Evolutionary conservation across 92 coral and sea anemone species (phyloP), one percentile per base, ranked within the genome.

Genomic region (Bergia puertoricense): DNA sequence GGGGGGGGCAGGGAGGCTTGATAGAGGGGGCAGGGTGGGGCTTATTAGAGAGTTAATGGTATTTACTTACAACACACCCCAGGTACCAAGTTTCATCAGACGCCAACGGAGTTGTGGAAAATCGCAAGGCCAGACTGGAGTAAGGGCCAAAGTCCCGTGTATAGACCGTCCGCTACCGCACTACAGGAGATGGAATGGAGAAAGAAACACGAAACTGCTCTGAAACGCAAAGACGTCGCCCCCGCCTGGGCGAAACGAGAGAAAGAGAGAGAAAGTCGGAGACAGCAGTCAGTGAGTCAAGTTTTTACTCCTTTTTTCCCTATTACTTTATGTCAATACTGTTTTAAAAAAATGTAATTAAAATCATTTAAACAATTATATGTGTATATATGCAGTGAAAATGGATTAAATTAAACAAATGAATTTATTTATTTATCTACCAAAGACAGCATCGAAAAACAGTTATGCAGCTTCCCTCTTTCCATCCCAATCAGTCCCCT

Each of bases 161-260:
- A 81, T 81, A 62, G 56, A 18, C 85, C 85, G 74, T 81, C 85
- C 20, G 56, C 51, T 18, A 66, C 54, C 56, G 20, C 15, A 3
- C 75, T 81, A 6, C 85, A 81, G 75, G 85, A 81, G 5, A 81
- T 81, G 62, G 85, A 81, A 42, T 81, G 85, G 85, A 20, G 54
- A 11, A 81, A 81, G 69, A 81, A 65, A 20, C 85, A 81, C 16
- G 85, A 81, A 10, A 48, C 85, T 16, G 85, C 56, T 42, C 46
- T 81, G 9, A 81, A 81, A 68, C 85, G 85, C 75, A 81, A 81
- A 81, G 56, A 81, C 22, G n/a, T 65, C 44, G 85, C 85, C 30
- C 85, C 85, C 13, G 85, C 85, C 3, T 81, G 85, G 85, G 85
- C 85, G 2, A 81, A 81, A 65, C 69, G 85, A 38, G 75, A 81